Conservation (phyloP, 2,113 vertebrate genomes). For the Podiceps cristatus region DNA sequence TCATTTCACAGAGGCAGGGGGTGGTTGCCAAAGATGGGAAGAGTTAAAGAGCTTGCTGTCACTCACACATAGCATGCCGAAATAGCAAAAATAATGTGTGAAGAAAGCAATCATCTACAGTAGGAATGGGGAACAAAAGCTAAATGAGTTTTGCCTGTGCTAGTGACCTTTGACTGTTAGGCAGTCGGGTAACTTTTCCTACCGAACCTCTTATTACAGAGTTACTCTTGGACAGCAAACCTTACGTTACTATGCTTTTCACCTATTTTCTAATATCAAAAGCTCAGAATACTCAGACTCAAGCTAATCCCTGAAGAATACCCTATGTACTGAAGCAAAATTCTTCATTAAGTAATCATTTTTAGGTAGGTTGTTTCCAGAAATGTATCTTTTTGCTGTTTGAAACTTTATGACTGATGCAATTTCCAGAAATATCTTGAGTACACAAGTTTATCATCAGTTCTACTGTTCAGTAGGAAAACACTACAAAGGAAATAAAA, state of each 20-base stretch:
- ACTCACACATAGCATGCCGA: neutral
- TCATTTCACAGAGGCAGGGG: neutral
- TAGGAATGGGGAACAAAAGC: neutral
- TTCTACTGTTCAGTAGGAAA: neutral
- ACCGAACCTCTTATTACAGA: neutral
- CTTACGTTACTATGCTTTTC: neutral
- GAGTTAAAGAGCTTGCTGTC: slow-evolving; percentile 10
- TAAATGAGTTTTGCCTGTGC: slow-evolving; percentile 1
- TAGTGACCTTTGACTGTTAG: neutral
- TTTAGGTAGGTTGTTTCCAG: neutral
- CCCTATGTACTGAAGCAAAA: neutral
- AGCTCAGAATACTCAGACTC: neutral
- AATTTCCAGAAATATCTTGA: neutral
- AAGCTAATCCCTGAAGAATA: neutral
- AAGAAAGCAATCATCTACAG: slow-evolving; percentile 15
- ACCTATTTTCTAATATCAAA: neutral
- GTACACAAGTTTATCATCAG: neutral
- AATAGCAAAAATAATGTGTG: neutral
- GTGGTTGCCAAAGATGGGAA: neutral
- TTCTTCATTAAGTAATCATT: neutral
- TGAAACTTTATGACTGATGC: neutral
- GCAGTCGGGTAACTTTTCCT: neutral
- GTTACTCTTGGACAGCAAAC: neutral
- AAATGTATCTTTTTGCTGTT: neutral
- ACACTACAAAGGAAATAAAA: neutral